Base-by-base conservation (phyloP, 35 echinoderm and acorn worm species). In the Apostichopus japonicus region DNA sequence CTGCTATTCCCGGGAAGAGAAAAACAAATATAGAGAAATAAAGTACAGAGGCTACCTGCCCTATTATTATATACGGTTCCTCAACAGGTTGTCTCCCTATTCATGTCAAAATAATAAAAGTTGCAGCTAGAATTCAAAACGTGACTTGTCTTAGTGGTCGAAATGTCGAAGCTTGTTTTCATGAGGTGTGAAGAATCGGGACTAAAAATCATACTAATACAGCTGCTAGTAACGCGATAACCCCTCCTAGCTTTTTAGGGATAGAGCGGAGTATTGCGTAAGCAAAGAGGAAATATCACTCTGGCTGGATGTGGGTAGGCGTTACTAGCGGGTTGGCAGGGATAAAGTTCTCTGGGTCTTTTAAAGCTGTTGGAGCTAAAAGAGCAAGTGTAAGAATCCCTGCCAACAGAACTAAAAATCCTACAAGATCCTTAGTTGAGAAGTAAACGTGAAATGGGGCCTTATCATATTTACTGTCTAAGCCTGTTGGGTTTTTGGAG, bases 241-340 rank as follows among this genome's bases (percentile, higher is more conserved):
- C 95, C 15, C 95, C 95, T 9, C 95, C 95, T 72, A 96, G 25
- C 93, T 96, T 96, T 56, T 96, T 96, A 17, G 95, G 95, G 22
- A 96, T 96, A 1, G 95, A 96, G 1, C 95, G 95, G 0, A 96
- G 91, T 9, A 96, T 96, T 8, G 95, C 93, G 24, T 96, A 96
- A 19, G 95, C 95, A 90, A 96, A 96, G 0, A 96, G 53, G 56
- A 96, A 96, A 56, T 96, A 96, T 92, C 95, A 96, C 57, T 96
- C 95, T 17, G 95, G 95, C 63, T 96, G 93, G 0, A 96, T 96
- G 58, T 96, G 95, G 6, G 80, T 27, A 0, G 95, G 95, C 1
- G 95, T 96, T 1, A 94, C 93, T 92, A 96, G 25, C 0, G 95
- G 95, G 5, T 96, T 94, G 8, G 95, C 95, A 1, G 93, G 93